Evolutionary conservation across 2,797 vertebrate genomes (phyloP), one percentile per base, ranked within the genome.

Genomic region (Erpetoichthys calabaricus): DNA sequence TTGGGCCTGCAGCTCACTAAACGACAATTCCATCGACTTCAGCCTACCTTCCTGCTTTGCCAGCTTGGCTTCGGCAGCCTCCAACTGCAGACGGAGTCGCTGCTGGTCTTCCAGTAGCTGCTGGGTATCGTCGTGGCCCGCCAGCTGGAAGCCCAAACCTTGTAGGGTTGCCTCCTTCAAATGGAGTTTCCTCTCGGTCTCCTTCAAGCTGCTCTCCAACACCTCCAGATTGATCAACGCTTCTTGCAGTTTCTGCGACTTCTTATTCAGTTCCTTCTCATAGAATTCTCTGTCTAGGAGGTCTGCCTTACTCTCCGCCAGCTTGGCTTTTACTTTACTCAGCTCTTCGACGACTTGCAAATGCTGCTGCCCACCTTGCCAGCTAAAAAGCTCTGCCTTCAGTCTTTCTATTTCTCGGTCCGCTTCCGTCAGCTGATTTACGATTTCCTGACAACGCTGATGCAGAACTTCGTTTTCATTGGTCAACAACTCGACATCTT

Each of bases 391-490:
- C 66, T 88, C 84, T 0, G 69, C 69, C 68, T 87, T 86, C 45
- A 89, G 77, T 58, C 80, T 54, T 63, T 89, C 84, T 63, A 88
- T 87, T 71, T 89, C 86, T 64, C 83, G 64, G 65, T 89, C 86
- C 0, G 86, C 86, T 68, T 87, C 86, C 2, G 80, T 86, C 64
- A 89, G 72, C 69, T 89, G 86, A 66, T 89, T 88, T 47, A 88
- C 63, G 6, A 89, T 89, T 65, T 89, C 86, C 64, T 89, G 86
- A 64, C 78, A 86, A 6, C 75, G 73, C 45, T 85, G 86, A 61
- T 83, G 80, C 60, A 88, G 52, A 7, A 80, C 81, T 6, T 66
- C 58, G 0, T 89, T 89, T 63, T 89, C 85, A 53, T 65, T 69
- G 0, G 75, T 77, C 53, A 88, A 66, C 45, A 86, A 72, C 59